Conservation (phyloP, 2,113 vertebrate species). For the Daboia siamensis region DNA sequence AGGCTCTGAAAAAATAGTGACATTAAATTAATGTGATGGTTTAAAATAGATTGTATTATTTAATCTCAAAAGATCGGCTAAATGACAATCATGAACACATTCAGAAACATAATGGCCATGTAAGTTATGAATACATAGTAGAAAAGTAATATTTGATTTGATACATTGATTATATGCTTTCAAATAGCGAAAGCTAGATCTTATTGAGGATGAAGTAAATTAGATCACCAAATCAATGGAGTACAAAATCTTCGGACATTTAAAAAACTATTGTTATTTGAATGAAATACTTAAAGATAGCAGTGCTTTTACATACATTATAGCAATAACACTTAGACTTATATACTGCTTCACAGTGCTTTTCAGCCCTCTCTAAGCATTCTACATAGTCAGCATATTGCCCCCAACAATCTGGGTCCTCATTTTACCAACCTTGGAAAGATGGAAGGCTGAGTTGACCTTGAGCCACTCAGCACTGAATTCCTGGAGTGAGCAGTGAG, state of each 20-base stretch:
- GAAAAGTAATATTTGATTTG: not conserved
- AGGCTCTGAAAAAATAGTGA: not conserved
- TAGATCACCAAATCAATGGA: not conserved
- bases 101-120: not conserved
- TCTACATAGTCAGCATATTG: too few species aligned
- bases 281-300: not conserved
- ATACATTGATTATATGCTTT: not conserved
- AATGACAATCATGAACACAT: not conserved
- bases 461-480: too few species aligned
- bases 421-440: too few species aligned
- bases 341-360: too few species aligned
- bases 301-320: not conserved
- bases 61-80: not conserved
- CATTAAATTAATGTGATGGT: not conserved
- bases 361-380: too few species aligned
- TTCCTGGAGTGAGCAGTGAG: too few species aligned
- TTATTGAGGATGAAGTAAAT: not conserved
- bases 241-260: not conserved
- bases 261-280: not conserved
- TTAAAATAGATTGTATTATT: not conserved
- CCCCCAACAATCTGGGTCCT: too few species aligned
- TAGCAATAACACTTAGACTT: too few species aligned
- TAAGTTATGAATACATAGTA: not conserved
- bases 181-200: not conserved
- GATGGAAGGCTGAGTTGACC: too few species aligned